phyloP scores from a whole-genome alignment of 64 coral and sea anemone genomes.

The Astreopora myriophthalma region DNA sequence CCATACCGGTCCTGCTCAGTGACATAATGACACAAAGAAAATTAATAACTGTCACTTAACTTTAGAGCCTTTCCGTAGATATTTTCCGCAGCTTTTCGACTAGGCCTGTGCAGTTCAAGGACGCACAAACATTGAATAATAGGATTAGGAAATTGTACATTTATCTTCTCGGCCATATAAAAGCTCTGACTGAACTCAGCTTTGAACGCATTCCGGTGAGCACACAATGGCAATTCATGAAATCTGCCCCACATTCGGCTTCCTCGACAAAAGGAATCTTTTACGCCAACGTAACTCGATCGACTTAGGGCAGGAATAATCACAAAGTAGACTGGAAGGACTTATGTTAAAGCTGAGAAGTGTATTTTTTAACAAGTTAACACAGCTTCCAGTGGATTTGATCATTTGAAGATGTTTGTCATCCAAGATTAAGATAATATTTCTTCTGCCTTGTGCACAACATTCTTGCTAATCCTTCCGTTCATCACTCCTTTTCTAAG shows the following conservation, averaged over 20 bases:
- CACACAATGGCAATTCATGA: background rate
- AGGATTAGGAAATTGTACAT: conserved; percentile 18
- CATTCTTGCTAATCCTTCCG: conserved; percentile 40
- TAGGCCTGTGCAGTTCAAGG: background rate
- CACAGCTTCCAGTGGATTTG: no score
- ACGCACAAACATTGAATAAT: background rate
- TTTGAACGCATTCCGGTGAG: background rate
- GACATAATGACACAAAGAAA: background rate
- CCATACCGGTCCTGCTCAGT: background rate
- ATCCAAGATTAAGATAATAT: conserved; percentile 6
- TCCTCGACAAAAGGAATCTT: background rate
- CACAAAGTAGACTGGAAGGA: background rate
- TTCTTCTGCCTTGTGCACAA: background rate
- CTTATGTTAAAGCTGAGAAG: background rate
- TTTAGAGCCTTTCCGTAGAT: background rate
- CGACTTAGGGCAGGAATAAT: background rate
- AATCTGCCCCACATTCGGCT: background rate
- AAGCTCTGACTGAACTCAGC: background rate
- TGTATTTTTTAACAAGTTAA: background rate
- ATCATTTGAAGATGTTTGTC: background rate
- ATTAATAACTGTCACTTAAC: conserved; percentile 23
- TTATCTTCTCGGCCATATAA: background rate
- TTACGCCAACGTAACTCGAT: background rate
- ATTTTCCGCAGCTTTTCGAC: background rate
- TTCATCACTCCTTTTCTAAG: background rate